These are phyloP conservation scores for Anser brachyrhynchus DNA, from an alignment of 2,113 vertebrate species.

Conservation along the genomic window DNA sequence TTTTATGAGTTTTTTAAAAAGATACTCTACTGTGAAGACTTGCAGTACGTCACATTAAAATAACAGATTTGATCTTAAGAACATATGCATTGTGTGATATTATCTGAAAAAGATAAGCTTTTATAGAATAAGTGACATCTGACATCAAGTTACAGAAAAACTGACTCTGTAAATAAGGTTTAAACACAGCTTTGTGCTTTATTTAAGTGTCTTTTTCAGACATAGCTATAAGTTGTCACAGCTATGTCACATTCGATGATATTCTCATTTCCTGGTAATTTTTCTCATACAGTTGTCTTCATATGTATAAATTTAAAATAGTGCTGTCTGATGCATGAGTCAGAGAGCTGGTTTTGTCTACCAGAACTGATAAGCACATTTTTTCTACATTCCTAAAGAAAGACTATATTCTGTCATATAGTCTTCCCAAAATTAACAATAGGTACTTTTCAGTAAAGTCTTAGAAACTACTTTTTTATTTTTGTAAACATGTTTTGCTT, in stretches of 20 bases:
- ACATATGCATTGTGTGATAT: background rate
- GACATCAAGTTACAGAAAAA: background rate
- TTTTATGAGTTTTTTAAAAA: background rate
- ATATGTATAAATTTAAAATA: slow-evolving; percentile 22
- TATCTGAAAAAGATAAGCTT: background rate
- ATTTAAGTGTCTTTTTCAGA: background rate
- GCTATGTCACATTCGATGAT: background rate
- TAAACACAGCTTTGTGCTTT: background rate
- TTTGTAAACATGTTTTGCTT: background rate
- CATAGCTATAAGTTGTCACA: background rate
- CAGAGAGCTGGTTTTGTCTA: background rate
- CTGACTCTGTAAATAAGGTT: background rate
- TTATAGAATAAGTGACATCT: background rate
- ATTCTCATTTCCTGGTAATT: slow-evolving; percentile 29
- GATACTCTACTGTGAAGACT: background rate
- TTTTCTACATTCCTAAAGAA: background rate
- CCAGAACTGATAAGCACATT: background rate
- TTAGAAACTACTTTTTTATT: background rate
- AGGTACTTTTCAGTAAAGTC: background rate
- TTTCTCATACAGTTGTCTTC: background rate
- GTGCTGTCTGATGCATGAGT: background rate
- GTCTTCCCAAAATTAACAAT: background rate
- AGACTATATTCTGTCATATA: background rate
- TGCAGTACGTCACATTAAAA: background rate
- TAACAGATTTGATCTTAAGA: background rate